phyloP scores from a whole-genome alignment of 2,888 invertebrate genomes.

The Malachius bipustulatus region DNA sequence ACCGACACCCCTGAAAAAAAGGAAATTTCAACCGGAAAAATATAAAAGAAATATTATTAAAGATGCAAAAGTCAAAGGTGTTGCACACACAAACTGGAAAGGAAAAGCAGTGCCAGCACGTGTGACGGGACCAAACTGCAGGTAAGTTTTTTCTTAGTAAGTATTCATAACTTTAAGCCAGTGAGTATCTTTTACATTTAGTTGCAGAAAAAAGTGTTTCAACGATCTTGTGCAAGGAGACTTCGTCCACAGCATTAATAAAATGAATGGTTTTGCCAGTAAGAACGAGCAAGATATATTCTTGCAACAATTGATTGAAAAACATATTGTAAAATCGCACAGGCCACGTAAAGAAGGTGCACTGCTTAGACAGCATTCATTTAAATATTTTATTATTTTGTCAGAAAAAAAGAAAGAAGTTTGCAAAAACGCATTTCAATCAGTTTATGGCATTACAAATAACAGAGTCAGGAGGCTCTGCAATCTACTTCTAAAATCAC shows the following conservation, averaged over 20 bases:
- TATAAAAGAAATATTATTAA: constrained; percentile 11
- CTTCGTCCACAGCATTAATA: constrained; percentile 10
- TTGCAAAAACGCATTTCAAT: constrained; percentile 15
- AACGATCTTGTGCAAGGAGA: constrained; percentile 9
- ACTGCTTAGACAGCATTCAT: constrained; percentile 9
- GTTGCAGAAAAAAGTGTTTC: constrained; percentile 15
- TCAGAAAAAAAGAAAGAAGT: constrained; percentile 10
- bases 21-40: constrained; percentile 10
- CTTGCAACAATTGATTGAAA: constrained; percentile 13
- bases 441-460: constrained; percentile 11
- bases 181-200: no score
- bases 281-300: constrained; percentile 16
- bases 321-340: constrained; percentile 10
- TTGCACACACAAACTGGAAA: constrained; percentile 13
- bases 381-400: constrained; percentile 11
- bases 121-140: constrained; percentile 13
- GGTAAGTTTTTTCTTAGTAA: constrained; percentile 13
- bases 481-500: constrained; percentile 10
- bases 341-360: constrained; percentile 12
- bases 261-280: constrained; percentile 10
- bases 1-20: no score
- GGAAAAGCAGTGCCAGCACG: no score
- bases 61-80: constrained; percentile 11
- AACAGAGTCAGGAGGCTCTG: constrained; percentile 11
- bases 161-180: no score